Percentiles rank a stretch among this genome's conserved stretches.
phyloP scores from a whole-genome alignment of 2,888 invertebrate genomes.

The Tholera decimalis region DNA sequence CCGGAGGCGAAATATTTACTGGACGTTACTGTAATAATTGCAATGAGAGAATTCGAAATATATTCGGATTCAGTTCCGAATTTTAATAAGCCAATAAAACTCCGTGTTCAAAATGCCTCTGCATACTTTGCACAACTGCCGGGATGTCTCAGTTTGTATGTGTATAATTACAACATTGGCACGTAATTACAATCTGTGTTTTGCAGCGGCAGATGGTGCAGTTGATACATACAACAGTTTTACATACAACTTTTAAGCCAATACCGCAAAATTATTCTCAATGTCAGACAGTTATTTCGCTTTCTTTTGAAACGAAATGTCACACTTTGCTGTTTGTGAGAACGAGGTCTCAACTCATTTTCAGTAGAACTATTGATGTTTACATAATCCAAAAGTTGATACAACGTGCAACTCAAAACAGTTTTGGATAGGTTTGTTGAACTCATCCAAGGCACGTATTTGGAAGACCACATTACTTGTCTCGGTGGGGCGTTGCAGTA shows the following conservation, averaged over 20 bases:
- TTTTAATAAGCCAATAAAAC: conserved; percentile 17
- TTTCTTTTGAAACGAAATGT: conserved; percentile 23
- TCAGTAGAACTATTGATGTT: neutral
- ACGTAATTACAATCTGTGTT: conserved; percentile 63
- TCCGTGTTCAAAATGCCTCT: neutral
- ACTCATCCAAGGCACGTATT: conserved; percentile 8
- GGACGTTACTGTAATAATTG: conserved; percentile 17
- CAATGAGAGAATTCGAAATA: conserved; percentile 10
- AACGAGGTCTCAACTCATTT: conserved; percentile 1
- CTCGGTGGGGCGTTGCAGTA: conserved; percentile 58
- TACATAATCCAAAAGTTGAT: neutral
- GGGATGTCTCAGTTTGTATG: conserved; percentile 33
- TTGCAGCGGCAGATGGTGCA: conserved; percentile 72
- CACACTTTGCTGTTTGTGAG: conserved; percentile 1
- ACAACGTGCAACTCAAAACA: neutral
- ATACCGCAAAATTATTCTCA: conserved; percentile 59
- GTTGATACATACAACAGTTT: conserved; percentile 68
- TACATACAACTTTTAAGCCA: conserved; percentile 67
- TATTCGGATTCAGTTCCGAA: conserved; percentile 4
- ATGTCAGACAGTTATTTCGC: conserved; percentile 14
- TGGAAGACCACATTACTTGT: conserved; percentile 35
- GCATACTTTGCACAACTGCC: conserved; percentile 16
- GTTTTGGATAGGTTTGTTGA: neutral
- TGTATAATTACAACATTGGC: conserved; percentile 48
- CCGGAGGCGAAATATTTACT: conserved; percentile 8